phyloP scores from a whole-genome alignment of 2,113 vertebrate species.

The Brachionichthys hirsutus region DNA sequence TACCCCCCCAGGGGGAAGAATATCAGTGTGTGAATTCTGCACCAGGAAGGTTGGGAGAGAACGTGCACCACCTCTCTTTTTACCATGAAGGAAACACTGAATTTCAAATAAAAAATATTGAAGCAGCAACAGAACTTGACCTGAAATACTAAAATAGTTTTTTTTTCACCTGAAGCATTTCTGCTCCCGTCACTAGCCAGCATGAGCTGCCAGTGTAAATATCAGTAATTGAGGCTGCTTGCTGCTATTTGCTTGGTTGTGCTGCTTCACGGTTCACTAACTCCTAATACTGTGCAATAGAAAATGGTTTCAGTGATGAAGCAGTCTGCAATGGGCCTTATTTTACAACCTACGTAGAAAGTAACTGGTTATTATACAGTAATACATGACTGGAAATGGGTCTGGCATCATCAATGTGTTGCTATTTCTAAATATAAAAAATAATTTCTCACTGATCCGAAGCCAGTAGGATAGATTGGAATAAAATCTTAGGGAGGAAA shows the following conservation, averaged over 20 bases:
- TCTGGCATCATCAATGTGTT: conserved; percentile 1
- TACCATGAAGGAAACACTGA: too few species aligned
- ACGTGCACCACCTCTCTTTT: too few species aligned
- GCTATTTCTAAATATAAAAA: not conserved
- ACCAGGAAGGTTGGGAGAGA: too few species aligned
- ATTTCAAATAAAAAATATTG: not conserved
- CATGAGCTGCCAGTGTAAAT: conserved; percentile 37
- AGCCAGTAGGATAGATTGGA: not conserved
- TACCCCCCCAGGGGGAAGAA: too few species aligned
- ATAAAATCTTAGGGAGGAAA: too few species aligned
- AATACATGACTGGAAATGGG: not conserved
- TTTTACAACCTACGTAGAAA: conserved; percentile 33
- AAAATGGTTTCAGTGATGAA: conserved; percentile 37
- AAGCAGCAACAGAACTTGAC: conserved; percentile 16
- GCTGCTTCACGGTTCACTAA: conserved; percentile 13
- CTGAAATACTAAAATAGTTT: not conserved
- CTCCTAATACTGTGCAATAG: conserved; percentile 28
- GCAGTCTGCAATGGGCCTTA: conserved; percentile 17
- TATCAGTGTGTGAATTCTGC: too few species aligned
- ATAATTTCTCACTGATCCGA: not conserved
- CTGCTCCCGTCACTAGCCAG: conserved; percentile 29
- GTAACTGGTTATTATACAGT: conserved; percentile 12
- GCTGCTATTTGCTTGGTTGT: conserved; percentile 58
- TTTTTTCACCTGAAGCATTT: conserved; percentile 13
- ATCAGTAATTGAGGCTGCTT: conserved; percentile 47